A percentile compares a stretch with the other conserved stretches of the same genome.
Evolutionary conservation across 2,888 invertebrate genomes (phyloP).

Genomic region (Bhutanitis thaidina): DNA sequence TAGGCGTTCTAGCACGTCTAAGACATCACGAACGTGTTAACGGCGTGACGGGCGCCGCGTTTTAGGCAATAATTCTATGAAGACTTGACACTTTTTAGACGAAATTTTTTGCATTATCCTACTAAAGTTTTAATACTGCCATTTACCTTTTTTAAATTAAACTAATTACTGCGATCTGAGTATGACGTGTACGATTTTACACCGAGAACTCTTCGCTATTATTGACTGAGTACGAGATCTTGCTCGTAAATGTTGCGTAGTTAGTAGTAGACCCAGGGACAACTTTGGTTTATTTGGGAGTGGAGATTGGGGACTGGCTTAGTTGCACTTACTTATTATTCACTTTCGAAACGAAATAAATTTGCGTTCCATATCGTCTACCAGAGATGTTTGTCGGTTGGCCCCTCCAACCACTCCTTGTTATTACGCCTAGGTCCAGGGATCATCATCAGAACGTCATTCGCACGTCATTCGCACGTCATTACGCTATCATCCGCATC

Average conservation of each 20-base stretch:
- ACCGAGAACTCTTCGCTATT: neutral
- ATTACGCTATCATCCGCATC: slow-evolving; percentile 72
- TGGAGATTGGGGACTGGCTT: neutral
- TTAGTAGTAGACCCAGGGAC: neutral
- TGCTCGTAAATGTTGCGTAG: slow-evolving; percentile 4
- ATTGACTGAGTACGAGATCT: slow-evolving; percentile 8
- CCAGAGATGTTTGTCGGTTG: neutral
- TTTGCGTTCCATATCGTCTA: neutral
- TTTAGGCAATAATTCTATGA: slow-evolving; percentile 71
- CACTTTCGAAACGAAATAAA: neutral
- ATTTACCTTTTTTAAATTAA: slow-evolving; percentile 52
- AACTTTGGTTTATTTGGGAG: neutral
- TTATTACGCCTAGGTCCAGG: slow-evolving; percentile 8
- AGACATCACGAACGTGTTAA: slow-evolving; percentile 39
- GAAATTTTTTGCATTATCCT: slow-evolving; percentile 63
- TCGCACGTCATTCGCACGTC: slow-evolving; percentile 35
- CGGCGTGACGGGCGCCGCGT: slow-evolving; percentile 36
- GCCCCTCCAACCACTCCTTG: neutral
- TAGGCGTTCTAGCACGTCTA: slow-evolving; percentile 39
- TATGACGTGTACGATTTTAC: neutral
- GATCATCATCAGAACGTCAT: slow-evolving; percentile 30
- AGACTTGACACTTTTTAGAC: slow-evolving; percentile 73
- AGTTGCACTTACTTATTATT: neutral
- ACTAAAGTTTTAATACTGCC: slow-evolving; percentile 62
- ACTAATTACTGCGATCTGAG: slow-evolving; percentile 31